Evolutionary conservation across 2,888 invertebrate species (phyloP).

Genomic region (Ormia ochracea): DNA sequence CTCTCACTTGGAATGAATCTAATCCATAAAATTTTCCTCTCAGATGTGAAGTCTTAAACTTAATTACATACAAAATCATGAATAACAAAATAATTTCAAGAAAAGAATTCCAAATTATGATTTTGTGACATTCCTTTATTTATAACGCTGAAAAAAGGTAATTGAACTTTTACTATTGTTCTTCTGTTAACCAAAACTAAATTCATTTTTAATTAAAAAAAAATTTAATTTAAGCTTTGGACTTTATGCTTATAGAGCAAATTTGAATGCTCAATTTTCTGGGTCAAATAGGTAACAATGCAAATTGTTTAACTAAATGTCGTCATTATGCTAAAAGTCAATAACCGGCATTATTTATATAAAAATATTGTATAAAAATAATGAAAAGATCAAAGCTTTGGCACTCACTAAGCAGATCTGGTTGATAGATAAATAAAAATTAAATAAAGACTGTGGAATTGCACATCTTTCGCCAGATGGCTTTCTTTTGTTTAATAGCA

Average conservation of each 20-base stretch:
- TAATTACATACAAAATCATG: background rate
- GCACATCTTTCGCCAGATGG: background rate
- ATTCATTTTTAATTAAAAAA: background rate
- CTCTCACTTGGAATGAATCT: constrained; percentile 1
- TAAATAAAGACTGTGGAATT: background rate
- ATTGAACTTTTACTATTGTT: constrained; percentile 2
- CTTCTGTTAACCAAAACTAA: background rate
- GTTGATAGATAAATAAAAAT: background rate
- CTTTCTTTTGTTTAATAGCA: background rate
- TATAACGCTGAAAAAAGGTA: background rate
- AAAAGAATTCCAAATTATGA: background rate
- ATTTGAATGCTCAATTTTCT: constrained; percentile 12
- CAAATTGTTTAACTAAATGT: background rate
- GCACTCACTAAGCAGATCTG: background rate
- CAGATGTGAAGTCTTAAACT: background rate
- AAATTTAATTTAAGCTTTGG: background rate
- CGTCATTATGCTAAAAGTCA: background rate
- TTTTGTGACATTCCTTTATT: background rate
- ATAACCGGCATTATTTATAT: background rate
- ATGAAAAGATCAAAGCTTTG: background rate
- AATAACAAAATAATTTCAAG: background rate
- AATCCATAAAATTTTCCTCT: background rate
- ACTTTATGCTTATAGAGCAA: background rate
- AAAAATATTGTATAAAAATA: background rate
- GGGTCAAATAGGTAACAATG: background rate